Evolutionary conservation across 2,888 invertebrate species (phyloP), one percentile per base, ranked within the genome.

Genomic region (Trissolcus japonicus): DNA sequence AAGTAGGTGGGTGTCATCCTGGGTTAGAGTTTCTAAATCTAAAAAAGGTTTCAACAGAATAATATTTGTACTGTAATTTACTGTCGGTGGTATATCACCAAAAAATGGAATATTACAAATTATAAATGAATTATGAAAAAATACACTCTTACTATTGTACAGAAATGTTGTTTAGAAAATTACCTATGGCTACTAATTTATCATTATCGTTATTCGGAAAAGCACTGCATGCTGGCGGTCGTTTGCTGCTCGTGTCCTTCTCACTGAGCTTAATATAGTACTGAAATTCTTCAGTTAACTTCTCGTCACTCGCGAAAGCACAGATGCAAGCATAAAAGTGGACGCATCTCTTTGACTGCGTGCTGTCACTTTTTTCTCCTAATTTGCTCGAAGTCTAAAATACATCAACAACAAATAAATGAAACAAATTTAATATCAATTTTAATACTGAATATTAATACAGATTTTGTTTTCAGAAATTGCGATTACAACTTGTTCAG

Each of bases 251-350:
- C 13, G 83, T 77, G 72, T 87, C 84, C n/a, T 80, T 82, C 71
- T 88, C 87, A 84, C 91, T 91, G 53, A 91, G 84, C 79, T 90
- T 91, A 41, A 93, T 90, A 80, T 91, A 93, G 84, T 90, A 90
- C 50, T 90, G 89, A 88, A 94, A 94, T 84, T 94, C 94, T 80
- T 91, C 91, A 6, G 90, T 85, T 69, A 93, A 90, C 83, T 91
- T 92, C 11, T 91, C 89, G 86, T 93, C 92, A 84, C 93, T 93
- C 25, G 92, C 92, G 88, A 94, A 93, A 50, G 94, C 93, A 88
- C 93, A 93, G 54, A 94, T 90, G 84, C 94, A 94, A 7, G 93
- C 92, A 87, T 93, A 94, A 87, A 92, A 94, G 87, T 94, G 94
- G 50, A 94, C 90, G 88, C 94, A 94, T 80, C 91, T 90, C 78